A percentile compares a stretch with the other conserved stretches of the same genome.
Evolutionary conservation across 1,140 invertebrate genomes (phyloP).

Genomic region (Meloidogyne hapla): DNA sequence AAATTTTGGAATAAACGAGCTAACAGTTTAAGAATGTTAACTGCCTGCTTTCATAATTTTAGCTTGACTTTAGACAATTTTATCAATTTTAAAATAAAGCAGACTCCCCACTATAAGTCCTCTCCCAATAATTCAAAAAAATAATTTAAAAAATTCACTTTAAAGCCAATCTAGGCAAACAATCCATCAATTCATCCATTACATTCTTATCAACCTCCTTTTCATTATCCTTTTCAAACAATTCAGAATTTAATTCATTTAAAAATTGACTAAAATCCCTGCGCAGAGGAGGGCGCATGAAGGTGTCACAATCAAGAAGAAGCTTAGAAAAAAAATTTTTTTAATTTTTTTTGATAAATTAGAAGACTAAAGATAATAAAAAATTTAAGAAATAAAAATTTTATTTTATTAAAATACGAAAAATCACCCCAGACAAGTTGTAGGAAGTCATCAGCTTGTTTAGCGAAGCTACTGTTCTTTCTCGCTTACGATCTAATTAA

Average conservation of each 20-base stretch:
- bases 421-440: slow-evolving; percentile 18
- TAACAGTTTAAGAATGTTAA: too few relatives aligned
- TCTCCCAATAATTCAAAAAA: not conserved
- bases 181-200: not conserved
- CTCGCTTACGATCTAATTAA: not conserved
- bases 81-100: too few relatives aligned
- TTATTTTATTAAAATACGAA: not conserved
- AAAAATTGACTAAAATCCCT: slow-evolving; percentile 6
- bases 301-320: slow-evolving; percentile 9
- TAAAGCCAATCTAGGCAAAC: not conserved
- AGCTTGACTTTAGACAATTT: too few relatives aligned
- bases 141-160: not conserved
- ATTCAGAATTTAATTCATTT: not conserved
- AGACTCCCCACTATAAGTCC: too few relatives aligned
- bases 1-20: too few relatives aligned
- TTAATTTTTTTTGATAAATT: not conserved
- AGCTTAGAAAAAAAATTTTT: slow-evolving; percentile 9
- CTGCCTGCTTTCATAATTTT: too few relatives aligned
- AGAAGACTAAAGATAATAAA: not conserved
- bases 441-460: not conserved
- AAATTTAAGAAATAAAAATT: not conserved
- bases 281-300: not conserved
- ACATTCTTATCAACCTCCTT: not conserved
- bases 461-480: not conserved
- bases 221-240: not conserved